Evolutionary conservation across 2,888 invertebrate genomes (phyloP).

Genomic region (Lomographa bimaculata): DNA sequence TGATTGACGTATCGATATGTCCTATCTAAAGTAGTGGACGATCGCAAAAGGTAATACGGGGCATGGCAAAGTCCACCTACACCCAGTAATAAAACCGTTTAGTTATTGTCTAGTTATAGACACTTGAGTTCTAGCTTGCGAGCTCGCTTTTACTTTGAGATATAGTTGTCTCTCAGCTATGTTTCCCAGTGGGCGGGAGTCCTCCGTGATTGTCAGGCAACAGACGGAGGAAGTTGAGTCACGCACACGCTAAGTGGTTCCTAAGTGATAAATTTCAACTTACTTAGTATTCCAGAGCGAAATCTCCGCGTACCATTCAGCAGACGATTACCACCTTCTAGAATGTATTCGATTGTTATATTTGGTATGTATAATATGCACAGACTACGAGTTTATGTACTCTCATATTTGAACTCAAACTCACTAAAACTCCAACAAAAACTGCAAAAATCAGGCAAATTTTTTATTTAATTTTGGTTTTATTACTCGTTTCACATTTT

Average conservation of each 20-base stretch:
- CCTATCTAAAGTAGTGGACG: slow-evolving; percentile 44
- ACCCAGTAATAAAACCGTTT: too few species aligned
- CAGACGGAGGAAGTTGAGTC: slow-evolving; percentile 59
- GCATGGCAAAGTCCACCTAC: neutral
- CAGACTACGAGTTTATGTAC: too few species aligned
- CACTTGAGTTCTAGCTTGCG: slow-evolving; percentile 4
- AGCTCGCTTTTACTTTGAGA: slow-evolving; percentile 18
- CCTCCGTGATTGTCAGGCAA: slow-evolving; percentile 7
- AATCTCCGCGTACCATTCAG: slow-evolving; percentile 42
- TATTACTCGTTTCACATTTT: too few species aligned
- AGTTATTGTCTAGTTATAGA: too few species aligned
- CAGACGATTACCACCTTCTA: slow-evolving; percentile 13
- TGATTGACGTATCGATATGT: slow-evolving; percentile 63
- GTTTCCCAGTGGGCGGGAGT: slow-evolving; percentile 14
- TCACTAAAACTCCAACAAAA: too few species aligned
- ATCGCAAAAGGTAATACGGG: slow-evolving; percentile 15
- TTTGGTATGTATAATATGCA: too few species aligned
- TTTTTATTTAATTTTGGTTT: too few species aligned
- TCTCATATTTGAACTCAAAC: too few species aligned
- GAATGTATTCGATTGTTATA: slow-evolving; percentile 4
- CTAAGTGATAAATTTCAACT: slow-evolving; percentile 53
- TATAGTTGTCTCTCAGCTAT: neutral
- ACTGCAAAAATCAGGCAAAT: too few species aligned
- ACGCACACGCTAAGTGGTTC: slow-evolving; percentile 42
- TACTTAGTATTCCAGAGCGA: slow-evolving; percentile 61